A percentile compares a stretch with the other conserved stretches of the same genome.
Conservation (phyloP, 2,113 vertebrate genomes). For the Sprattus sprattus region DNA sequence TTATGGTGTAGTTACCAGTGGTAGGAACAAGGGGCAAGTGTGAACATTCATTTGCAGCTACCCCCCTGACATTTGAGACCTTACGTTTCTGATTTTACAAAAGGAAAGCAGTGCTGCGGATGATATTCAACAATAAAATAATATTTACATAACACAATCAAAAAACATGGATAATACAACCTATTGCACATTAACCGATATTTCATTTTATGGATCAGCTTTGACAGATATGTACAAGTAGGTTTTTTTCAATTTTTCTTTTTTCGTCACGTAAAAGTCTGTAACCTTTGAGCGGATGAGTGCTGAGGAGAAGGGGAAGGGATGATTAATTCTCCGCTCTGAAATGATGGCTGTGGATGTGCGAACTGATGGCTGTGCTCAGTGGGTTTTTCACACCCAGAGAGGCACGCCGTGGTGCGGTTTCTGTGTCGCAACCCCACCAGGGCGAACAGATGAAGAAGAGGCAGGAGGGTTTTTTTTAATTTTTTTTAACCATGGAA, state of each 20-base stretch:
- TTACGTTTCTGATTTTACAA: neutral
- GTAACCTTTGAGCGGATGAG: neutral
- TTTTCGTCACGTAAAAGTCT: neutral
- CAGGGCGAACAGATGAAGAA: conserved; percentile 6
- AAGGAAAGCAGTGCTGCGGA: neutral
- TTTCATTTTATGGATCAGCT: neutral
- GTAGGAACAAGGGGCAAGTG: too few relatives aligned
- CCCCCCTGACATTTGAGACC: neutral
- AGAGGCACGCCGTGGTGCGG: neutral
- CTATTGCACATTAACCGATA: neutral
- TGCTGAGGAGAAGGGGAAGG: neutral
- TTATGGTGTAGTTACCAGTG: neutral
- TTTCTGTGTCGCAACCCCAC: neutral
- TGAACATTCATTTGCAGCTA: neutral
- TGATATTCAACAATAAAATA: too few relatives aligned
- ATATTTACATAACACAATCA: too few relatives aligned
- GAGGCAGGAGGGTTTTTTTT: neutral
- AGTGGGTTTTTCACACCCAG: conserved; percentile 1
- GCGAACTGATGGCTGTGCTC: neutral
- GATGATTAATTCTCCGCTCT: conserved; percentile 18
- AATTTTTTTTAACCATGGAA: neutral
- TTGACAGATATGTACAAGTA: neutral
- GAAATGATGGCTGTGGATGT: conserved; percentile 18
- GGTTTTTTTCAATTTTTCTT: neutral
- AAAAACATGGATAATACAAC: neutral